Conservation (phyloP, 2,113 vertebrate genomes). For the Vulpes vulpes region DNA sequence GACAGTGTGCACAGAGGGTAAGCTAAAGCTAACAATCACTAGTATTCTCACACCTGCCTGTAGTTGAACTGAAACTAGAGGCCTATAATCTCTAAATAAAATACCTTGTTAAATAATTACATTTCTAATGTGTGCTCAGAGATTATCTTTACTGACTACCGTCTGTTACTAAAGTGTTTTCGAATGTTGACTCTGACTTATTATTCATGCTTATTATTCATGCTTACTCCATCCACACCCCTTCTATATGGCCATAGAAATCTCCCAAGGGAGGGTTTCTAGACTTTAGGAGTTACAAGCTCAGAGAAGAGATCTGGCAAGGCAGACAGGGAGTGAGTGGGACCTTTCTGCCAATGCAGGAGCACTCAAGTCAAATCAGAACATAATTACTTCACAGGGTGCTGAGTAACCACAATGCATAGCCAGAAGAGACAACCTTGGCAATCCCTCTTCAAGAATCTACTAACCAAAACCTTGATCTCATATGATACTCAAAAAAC, state of each 20-base stretch:
- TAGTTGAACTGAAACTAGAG: slow-evolving; percentile 51
- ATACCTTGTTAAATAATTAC: slow-evolving; percentile 46
- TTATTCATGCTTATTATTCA: neutral
- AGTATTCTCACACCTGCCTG: neutral
- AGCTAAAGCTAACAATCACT: neutral
- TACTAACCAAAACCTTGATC: slow-evolving; percentile 39
- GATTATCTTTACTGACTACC: slow-evolving; percentile 20
- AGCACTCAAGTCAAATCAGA: neutral
- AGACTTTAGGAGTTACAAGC: neutral
- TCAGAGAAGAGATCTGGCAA: neutral
- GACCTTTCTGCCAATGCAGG: neutral
- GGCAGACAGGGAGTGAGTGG: neutral
- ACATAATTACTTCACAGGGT: neutral
- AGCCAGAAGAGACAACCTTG: neutral
- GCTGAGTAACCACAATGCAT: neutral
- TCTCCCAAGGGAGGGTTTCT: neutral
- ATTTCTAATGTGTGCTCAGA: slow-evolving; percentile 44
- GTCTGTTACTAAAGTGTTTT: slow-evolving; percentile 52
- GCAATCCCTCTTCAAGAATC: neutral
- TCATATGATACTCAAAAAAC: slow-evolving; percentile 14
- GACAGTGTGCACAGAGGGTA: neutral
- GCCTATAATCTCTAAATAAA: slow-evolving; percentile 42
- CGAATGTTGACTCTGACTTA: neutral
- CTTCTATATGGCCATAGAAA: neutral
- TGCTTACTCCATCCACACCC: neutral